Evolutionary conservation across 2,113 vertebrate species (phyloP), one percentile per base, ranked within the genome.

Genomic region (Xyliphius kryptos): DNA sequence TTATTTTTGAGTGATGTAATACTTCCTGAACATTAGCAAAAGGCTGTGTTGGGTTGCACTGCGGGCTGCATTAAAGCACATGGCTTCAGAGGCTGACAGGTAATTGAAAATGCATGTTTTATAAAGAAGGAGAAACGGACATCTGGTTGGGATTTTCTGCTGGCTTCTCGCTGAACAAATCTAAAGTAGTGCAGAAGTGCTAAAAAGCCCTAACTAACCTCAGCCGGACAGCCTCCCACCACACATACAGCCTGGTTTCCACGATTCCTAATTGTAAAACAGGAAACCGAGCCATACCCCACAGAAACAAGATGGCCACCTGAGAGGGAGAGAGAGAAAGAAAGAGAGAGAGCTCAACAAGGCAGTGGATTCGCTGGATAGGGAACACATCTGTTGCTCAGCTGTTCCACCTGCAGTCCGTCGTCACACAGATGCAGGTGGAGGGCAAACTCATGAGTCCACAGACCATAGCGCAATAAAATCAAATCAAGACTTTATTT

Each of bases 101-200:
- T 74, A 74, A 77, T 77, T 72, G 75, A 62, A 77, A 74, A 70
- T 72, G 72, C 67, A 74, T 74, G 75, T 72, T 74, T 74, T 36
- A 71, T 61, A 58, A 71, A 46, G 19, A 15, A 3, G 38, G 40
- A 59, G 55, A 72, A 66, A 59, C 38, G 43, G 67, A 72, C 75
- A 77, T 77, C 72, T 77, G 75, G 60, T 77, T 77, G 53, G 54
- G 60, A 70, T 74, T 74, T 74, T 68, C 66, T 59, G 57, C 20
- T 37, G 37, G 69, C 63, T 66, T 41, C 68, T 57, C 56, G 36
- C 63, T 19, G 61, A 47, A 63, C 49, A 54, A 36, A 63, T 73
- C 58, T 61, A 76, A 58, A 71, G 61, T 44, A 46, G 40, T 16
- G 17, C 43, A 53, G 59, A 67, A 60, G 72, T 61, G 66, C 66